These are phyloP conservation scores for Chaetoderma sp. DNA, from an alignment of 2,888 invertebrate species.

Conservation along the genomic window DNA sequence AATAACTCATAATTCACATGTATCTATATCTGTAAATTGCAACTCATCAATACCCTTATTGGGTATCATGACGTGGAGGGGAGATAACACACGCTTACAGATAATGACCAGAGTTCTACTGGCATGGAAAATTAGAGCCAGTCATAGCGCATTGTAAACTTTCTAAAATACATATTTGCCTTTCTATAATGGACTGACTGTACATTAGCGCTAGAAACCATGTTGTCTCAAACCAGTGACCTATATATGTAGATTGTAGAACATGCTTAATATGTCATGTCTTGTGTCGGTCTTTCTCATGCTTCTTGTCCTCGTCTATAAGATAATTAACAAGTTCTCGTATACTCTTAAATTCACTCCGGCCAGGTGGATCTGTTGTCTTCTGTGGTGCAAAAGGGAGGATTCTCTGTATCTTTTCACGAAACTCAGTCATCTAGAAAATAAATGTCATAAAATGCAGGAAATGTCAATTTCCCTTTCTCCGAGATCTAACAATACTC, in stretches of 20 bases:
- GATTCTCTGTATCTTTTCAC: constrained; percentile 81
- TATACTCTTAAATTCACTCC: constrained; percentile 87
- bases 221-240: background rate
- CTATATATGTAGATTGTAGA: background rate
- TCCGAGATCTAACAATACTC: too few species aligned
- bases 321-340: constrained; percentile 87
- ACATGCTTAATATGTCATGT: background rate
- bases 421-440: constrained; percentile 82
- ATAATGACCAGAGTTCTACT: too few species aligned
- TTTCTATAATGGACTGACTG: background rate
- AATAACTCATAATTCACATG: too few species aligned
- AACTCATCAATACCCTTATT: too few species aligned
- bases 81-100: too few species aligned
- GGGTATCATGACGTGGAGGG: too few species aligned
- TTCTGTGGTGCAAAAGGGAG: constrained; percentile 84
- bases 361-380: constrained; percentile 82
- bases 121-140: too few species aligned
- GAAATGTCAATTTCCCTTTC: too few species aligned
- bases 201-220: background rate
- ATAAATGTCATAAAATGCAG: too few species aligned
- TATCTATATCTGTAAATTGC: too few species aligned
- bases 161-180: too few species aligned
- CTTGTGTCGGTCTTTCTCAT: constrained; percentile 37
- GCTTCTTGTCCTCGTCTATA: constrained; percentile 65
- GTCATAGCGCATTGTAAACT: too few species aligned